Percentiles rank a stretch among this genome's conserved stretches.
phyloP scores from a whole-genome alignment of 92 coral and sea anemone species.

The Porites divaricata region DNA sequence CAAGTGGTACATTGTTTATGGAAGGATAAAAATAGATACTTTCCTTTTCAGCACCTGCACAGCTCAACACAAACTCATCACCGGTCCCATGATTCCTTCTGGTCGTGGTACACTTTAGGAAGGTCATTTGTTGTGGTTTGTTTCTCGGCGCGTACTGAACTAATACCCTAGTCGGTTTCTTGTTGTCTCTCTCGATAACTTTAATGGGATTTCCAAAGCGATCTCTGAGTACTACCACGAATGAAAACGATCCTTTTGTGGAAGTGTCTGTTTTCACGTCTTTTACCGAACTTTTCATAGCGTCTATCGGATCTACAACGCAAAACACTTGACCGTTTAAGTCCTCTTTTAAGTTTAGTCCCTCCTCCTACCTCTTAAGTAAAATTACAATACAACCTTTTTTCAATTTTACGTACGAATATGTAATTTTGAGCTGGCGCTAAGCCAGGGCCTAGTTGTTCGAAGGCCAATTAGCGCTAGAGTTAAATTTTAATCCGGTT shows the following conservation, averaged over 20 bases:
- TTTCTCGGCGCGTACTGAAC: constrained; percentile 57
- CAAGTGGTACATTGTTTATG: constrained; percentile 64
- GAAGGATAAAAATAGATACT: constrained; percentile 54
- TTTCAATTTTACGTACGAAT: too few relatives aligned
- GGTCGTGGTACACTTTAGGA: constrained; percentile 46
- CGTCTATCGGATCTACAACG: constrained; percentile 64
- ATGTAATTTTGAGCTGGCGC: too few relatives aligned
- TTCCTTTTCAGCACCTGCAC: constrained; percentile 55
- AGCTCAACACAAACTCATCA: constrained; percentile 31
- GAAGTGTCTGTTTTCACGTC: constrained; percentile 46
- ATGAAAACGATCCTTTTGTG: constrained; percentile 53
- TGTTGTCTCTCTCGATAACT: neutral
- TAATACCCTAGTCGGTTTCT: constrained; percentile 18
- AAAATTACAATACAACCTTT: too few relatives aligned
- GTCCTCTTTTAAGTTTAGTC: too few relatives aligned
- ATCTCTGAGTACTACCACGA: constrained; percentile 56
- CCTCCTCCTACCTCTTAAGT: too few relatives aligned
- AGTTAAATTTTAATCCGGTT: too few relatives aligned
- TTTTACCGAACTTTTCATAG: constrained; percentile 50
- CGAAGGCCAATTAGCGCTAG: too few relatives aligned
- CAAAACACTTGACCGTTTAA: too few relatives aligned
- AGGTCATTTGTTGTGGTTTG: constrained; percentile 23
- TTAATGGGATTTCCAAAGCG: constrained; percentile 42
- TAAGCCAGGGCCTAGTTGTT: too few relatives aligned
- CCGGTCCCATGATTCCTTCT: constrained; percentile 1